phyloP scores from a whole-genome alignment of 2,797 vertebrate genomes.

The Agapornis canus region DNA sequence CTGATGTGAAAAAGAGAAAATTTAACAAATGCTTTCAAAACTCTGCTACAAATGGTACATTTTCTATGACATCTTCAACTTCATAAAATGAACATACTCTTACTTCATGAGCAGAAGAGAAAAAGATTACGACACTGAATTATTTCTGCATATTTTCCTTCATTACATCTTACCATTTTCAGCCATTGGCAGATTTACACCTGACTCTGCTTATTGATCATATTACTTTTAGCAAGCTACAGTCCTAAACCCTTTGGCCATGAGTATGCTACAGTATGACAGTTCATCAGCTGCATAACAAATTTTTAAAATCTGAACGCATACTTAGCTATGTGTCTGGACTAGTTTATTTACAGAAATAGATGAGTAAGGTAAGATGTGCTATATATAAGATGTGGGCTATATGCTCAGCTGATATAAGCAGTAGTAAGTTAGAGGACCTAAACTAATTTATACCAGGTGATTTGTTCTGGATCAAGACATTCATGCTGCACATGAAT shows the following conservation, averaged over 20 bases:
- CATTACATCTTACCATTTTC: neutral
- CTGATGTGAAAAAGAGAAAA: neutral
- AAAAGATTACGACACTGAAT: neutral
- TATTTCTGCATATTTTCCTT: neutral
- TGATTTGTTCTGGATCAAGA: neutral
- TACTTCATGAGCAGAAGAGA: neutral
- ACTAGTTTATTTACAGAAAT: neutral
- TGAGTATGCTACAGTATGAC: fast-evolving
- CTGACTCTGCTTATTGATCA: neutral
- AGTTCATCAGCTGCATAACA: neutral
- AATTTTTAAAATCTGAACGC: neutral
- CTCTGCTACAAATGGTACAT: neutral
- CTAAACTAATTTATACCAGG: neutral
- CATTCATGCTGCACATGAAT: neutral
- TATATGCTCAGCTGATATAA: neutral
- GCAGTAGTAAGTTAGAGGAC: neutral
- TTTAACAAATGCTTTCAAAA: neutral
- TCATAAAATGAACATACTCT: neutral
- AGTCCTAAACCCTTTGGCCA: neutral
- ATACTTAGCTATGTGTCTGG: neutral
- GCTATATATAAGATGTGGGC: neutral
- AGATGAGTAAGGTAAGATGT: neutral
- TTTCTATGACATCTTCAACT: neutral
- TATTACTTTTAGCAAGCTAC: neutral
- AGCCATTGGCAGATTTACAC: neutral